These are phyloP conservation scores for Egretta garzetta DNA, from an alignment of 2,113 vertebrate genomes.

Conservation along the genomic window DNA sequence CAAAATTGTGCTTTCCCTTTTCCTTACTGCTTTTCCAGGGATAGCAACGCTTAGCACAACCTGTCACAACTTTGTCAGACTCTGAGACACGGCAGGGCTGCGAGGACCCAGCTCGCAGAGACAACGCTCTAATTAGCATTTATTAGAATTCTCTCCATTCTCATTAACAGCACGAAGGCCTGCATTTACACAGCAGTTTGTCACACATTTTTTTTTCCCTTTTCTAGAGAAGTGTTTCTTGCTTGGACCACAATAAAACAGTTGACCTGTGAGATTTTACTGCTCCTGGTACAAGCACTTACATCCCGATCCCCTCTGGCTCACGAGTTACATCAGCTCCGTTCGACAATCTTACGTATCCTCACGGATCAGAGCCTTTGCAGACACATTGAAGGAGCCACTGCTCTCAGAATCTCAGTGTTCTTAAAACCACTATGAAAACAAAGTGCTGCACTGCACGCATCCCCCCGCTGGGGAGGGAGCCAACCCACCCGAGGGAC, in stretches of 20 bases:
- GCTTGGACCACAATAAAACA: neutral
- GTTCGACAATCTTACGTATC: accelerated
- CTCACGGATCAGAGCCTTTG: neutral
- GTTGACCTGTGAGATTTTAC: neutral
- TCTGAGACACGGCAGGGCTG: accelerated
- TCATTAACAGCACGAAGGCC: neutral
- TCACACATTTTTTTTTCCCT: accelerated
- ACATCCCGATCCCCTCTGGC: accelerated
- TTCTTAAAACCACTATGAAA: neutral
- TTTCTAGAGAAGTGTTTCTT: neutral
- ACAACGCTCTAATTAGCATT: neutral
- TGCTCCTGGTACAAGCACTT: neutral
- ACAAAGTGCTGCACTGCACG: accelerated
- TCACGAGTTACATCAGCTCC: neutral
- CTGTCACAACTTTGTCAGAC: neutral
- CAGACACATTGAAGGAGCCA: neutral
- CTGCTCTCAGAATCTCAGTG: neutral
- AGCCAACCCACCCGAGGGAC: neutral
- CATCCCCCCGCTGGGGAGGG: neutral
- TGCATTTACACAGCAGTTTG: accelerated
- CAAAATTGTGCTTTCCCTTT: neutral
- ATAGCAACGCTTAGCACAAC: neutral
- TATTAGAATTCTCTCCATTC: neutral
- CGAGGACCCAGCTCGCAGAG: neutral
- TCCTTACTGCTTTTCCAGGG: neutral